Evolutionary conservation across 2,888 invertebrate species (phyloP).

Genomic region (Athalia circularis): DNA sequence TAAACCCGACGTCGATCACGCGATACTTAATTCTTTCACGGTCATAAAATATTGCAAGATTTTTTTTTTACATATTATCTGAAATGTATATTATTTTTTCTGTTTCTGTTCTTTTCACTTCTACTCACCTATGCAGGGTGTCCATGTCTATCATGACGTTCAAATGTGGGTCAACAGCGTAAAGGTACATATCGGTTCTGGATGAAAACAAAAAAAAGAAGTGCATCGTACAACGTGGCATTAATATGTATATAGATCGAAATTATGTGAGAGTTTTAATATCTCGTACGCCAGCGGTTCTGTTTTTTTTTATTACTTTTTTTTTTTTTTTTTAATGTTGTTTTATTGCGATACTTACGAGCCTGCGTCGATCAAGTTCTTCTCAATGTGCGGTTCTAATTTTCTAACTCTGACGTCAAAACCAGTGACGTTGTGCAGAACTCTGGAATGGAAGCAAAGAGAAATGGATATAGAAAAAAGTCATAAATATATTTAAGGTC

Average conservation of each 20-base stretch:
- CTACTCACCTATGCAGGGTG: conserved; percentile 83
- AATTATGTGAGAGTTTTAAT: not conserved
- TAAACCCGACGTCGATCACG: not conserved
- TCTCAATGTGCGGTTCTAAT: conserved; percentile 84
- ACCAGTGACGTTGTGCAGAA: conserved; percentile 84
- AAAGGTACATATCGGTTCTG: conserved; percentile 91
- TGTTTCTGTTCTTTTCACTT: not conserved
- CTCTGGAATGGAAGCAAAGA: conserved; percentile 69
- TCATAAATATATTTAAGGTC: too few species aligned
- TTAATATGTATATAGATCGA: not conserved
- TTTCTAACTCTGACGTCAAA: conserved; percentile 87
- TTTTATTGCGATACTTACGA: conserved; percentile 77
- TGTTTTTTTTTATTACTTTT: too few species aligned
- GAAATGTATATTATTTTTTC: too few species aligned
- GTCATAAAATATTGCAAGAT: too few species aligned
- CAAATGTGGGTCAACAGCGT: conserved; percentile 88
- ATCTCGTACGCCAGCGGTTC: too few species aligned
- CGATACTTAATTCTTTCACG: not conserved
- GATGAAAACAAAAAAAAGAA: conserved; percentile 63
- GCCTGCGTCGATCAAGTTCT: conserved; percentile 79
- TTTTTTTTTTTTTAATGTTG: too few species aligned
- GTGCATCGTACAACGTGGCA: not conserved
- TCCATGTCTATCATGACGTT: conserved; percentile 90
- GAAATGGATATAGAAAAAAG: too few species aligned
- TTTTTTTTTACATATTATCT: too few species aligned